Base-by-base conservation (phyloP, 2,797 vertebrate genomes). In the Anniella stebbinsi region DNA sequence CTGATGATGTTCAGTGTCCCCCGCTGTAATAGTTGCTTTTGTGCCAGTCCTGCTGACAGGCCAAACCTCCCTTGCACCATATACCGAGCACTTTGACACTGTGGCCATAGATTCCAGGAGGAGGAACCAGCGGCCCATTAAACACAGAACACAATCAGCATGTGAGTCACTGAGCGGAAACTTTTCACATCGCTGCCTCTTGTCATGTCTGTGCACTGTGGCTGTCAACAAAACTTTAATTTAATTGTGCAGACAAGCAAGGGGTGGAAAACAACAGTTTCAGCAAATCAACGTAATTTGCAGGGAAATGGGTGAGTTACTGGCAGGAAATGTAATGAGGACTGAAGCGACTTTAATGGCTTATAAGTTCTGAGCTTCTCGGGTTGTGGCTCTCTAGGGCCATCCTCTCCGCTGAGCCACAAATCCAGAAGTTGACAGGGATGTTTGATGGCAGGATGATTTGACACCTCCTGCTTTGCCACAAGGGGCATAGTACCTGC, bases 181-280 rank as follows among this genome's bases (percentile, higher is more conserved):
- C 89, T 83, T 90, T 88, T 90, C 91, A 88, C 91, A 60, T 86
- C 38, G 15, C 83, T 82, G 88, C 88, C 8, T 36, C 86, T 84
- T 89, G 88, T 89, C 91, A 87, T 84, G 91, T 89, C 86, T 25
- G 28, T 51, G 84, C 80, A 78, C 76, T 69, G 48, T 36, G 60
- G 69, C 89, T 86, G 87, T 92, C 91, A 92, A 90, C 89, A 88
- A 75, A 86, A 86, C 91, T 86, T 73, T 90, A 77, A 86, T 83
- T 88, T 90, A 88, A 90, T 88, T 88, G 83, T 83, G 83, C 83
- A 90, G 91, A 88, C 91, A 86, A 90, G 91, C 82, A 66, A 1
- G 0, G 81, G 77, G 87, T 80, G 38, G 86, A 91, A 93, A 93
- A 92, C 76, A 89, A 5, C 6, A 1, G 48, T 45, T 80, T 66